Conservation (phyloP, 2,113 vertebrate species). For the Eptesicus fuscus region DNA sequence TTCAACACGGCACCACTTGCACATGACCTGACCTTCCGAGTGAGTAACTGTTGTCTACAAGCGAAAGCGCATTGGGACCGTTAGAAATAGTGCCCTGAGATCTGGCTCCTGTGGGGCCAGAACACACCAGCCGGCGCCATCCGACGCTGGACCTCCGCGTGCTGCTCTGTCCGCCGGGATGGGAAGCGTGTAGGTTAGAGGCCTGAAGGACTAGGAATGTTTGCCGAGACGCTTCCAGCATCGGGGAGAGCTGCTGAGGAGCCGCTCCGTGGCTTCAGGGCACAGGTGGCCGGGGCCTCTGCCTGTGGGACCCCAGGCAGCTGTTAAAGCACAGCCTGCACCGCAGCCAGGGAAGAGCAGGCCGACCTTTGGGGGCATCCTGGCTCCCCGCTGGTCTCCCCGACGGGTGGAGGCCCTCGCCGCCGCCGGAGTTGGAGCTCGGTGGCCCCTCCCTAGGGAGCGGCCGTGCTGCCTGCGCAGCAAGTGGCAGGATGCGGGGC, state of each 20-base stretch:
- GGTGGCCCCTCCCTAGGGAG: too few species aligned
- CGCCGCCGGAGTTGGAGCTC: too few species aligned
- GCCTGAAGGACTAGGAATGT: accelerated
- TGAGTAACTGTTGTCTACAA: constrained; percentile 80
- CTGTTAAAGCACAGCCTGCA: neutral
- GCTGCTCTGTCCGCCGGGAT: accelerated
- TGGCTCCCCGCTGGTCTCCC: too few species aligned
- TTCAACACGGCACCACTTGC: constrained; percentile 96
- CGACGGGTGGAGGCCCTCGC: too few species aligned
- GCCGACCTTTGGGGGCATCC: too few species aligned
- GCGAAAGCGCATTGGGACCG: accelerated
- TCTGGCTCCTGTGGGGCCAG: neutral
- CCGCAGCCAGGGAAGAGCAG: too few species aligned
- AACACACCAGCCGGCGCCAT: neutral
- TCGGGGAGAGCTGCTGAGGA: neutral
- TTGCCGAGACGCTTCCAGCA: neutral
- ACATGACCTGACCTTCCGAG: constrained; percentile 95
- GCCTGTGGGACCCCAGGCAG: neutral
- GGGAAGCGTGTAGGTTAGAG: accelerated
- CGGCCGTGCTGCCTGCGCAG: too few species aligned
- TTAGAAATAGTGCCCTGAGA: neutral
- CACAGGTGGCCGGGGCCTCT: neutral
- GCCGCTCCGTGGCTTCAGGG: accelerated
- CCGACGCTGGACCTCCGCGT: neutral
- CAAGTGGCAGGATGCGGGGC: too few species aligned